These are phyloP conservation scores for Callinectes sapidus DNA, from an alignment of 2,888 invertebrate species.

Conservation along the genomic window DNA sequence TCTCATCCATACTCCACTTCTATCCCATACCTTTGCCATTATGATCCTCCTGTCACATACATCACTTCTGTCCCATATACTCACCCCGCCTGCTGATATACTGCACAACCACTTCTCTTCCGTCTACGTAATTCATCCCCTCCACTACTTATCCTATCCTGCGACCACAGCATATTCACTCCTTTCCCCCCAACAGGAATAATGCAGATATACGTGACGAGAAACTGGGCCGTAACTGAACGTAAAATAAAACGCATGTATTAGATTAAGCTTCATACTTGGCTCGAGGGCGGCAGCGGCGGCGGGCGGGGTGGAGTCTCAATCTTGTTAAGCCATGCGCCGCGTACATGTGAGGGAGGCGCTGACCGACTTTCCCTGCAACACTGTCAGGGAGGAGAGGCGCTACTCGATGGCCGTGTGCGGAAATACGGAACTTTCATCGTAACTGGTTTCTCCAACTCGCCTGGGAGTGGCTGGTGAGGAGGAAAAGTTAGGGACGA, in stretches of 20 bases:
- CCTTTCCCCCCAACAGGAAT: not conserved
- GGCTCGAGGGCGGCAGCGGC: not conserved
- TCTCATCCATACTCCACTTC: no score
- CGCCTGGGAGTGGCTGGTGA: not conserved
- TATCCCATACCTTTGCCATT: no score
- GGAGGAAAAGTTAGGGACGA: not conserved
- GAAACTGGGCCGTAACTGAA: not conserved
- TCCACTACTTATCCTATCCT: not conserved
- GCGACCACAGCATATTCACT: not conserved
- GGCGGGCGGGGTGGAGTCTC: not conserved
- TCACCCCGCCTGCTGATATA: no score
- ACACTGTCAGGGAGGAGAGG: not conserved
- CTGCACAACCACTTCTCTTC: not conserved
- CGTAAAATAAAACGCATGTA: not conserved
- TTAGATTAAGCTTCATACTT: not conserved
- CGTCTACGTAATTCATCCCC: not conserved
- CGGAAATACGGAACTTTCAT: not conserved
- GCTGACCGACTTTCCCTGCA: conserved; percentile 19
- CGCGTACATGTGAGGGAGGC: not conserved
- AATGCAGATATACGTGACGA: not conserved
- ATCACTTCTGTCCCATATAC: no score
- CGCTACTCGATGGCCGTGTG: not conserved
- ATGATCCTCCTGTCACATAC: no score
- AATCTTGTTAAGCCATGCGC: conserved; percentile 13
- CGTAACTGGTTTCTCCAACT: not conserved